phyloP scores from a whole-genome alignment of 2,797 vertebrate species.

The Coregonus ussuriensis region DNA sequence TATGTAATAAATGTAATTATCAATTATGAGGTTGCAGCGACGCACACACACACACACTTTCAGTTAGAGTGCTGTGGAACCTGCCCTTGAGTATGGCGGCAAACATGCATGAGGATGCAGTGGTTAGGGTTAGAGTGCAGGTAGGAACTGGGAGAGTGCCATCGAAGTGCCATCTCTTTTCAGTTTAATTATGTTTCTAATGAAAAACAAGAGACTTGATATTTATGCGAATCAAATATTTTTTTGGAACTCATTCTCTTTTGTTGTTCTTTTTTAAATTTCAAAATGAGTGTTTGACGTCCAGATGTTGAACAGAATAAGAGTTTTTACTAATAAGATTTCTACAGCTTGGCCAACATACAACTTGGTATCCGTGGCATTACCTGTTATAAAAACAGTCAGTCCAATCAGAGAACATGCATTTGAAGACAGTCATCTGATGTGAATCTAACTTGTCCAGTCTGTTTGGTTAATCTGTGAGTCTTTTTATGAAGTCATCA shows the following conservation, averaged over 20 bases:
- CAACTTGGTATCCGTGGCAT: background rate
- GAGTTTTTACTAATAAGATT: conserved; percentile 2
- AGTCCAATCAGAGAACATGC: background rate
- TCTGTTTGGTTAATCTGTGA: background rate
- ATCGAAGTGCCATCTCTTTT: conserved; percentile 5
- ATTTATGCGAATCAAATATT: conserved; percentile 5
- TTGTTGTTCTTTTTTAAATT: conserved; percentile 3
- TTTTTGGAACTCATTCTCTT: background rate
- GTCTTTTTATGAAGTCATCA: no score
- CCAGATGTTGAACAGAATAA: conserved; percentile 3
- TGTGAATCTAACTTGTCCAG: background rate
- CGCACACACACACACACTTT: background rate
- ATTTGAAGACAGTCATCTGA: conserved; percentile 3
- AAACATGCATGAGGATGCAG: background rate
- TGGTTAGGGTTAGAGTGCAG: background rate
- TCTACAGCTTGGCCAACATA: background rate
- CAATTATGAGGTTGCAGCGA: background rate
- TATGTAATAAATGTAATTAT: background rate
- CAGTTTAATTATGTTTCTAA: background rate
- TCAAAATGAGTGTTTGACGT: conserved; percentile 5
- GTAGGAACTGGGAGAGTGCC: background rate
- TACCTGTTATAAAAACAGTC: background rate
- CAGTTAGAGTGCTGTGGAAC: background rate
- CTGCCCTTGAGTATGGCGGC: background rate
- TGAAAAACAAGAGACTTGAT: conserved; percentile 7